phyloP scores from a whole-genome alignment of 64 coral and sea anemone species.

The Astreopora myriophthalma region DNA sequence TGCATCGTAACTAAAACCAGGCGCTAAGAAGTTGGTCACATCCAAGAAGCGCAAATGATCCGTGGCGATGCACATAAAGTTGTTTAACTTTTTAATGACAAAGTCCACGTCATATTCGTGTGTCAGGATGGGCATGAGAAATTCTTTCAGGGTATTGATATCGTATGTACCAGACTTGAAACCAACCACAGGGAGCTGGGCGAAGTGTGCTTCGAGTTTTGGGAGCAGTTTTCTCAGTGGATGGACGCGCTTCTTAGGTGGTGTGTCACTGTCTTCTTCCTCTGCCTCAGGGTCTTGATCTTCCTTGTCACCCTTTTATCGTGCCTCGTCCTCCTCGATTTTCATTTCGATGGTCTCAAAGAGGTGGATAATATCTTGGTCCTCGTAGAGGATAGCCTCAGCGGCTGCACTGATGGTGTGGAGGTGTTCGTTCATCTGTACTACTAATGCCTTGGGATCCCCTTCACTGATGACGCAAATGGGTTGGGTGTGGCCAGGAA shows the following conservation, averaged over 20 bases:
- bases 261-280: neutral
- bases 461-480: neutral
- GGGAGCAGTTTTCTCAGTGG: neutral
- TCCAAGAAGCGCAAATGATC: constrained; percentile 10
- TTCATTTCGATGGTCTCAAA: too few species aligned
- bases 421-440: constrained; percentile 49
- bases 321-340: neutral
- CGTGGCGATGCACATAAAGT: constrained; percentile 21
- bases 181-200: constrained; percentile 42
- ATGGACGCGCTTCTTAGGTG: neutral
- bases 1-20: constrained; percentile 11
- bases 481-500: neutral
- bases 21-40: constrained; percentile 32
- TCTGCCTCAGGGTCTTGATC: neutral
- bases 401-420: constrained; percentile 24
- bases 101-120: neutral
- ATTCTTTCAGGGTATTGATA: neutral
- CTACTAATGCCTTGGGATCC: neutral
- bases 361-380: neutral
- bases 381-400: constrained; percentile 6
- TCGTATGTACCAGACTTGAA: constrained; percentile 45
- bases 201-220: neutral
- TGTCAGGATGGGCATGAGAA: constrained; percentile 31
- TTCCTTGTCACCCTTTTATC: neutral
- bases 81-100: constrained; percentile 26